Evolutionary conservation across 1,140 invertebrate genomes (phyloP).

Genomic region (Drosophila sulfurigaster): DNA sequence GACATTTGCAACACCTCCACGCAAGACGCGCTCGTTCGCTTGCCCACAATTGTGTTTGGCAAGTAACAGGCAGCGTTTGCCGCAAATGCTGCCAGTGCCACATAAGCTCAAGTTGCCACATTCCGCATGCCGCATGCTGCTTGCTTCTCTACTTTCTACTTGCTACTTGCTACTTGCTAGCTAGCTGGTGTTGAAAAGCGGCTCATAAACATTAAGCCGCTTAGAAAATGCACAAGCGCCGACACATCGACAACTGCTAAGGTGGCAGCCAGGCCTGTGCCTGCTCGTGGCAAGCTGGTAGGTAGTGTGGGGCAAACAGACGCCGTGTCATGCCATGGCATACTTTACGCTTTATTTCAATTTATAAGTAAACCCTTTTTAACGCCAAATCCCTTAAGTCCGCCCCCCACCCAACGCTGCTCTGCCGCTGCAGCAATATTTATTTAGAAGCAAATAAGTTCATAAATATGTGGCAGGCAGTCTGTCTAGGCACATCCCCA

Average conservation of each 20-base stretch:
- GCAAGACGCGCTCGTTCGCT: background rate
- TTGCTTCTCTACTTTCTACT: constrained; percentile 4
- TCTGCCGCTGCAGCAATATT: constrained; percentile 55
- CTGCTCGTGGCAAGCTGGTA: background rate
- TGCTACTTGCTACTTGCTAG: constrained; percentile 23
- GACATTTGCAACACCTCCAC: constrained; percentile 65
- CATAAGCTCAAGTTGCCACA: constrained; percentile 25
- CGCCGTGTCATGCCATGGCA: constrained; percentile 53
- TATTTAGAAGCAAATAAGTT: constrained; percentile 81
- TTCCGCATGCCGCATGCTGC: constrained; percentile 28
- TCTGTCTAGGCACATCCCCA: constrained; percentile 33
- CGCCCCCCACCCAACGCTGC: constrained; percentile 1
- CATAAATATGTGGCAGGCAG: constrained; percentile 68
- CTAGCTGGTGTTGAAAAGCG: constrained; percentile 61
- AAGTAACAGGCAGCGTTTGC: constrained; percentile 8
- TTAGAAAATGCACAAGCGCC: constrained; percentile 68
- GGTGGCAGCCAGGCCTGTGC: constrained; percentile 2
- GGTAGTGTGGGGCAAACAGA: constrained; percentile 2
- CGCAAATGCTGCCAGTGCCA: background rate
- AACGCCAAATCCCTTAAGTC: constrained; percentile 68
- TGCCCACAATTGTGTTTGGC: constrained; percentile 56
- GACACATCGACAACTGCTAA: constrained; percentile 49
- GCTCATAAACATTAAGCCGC: constrained; percentile 80
- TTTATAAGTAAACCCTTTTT: constrained; percentile 69
- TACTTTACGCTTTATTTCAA: constrained; percentile 75